A percentile compares a stretch with the other conserved stretches of the same genome.
Conservation (phyloP, 1,140 invertebrate genomes). For the Dendroctonus ponderosae region DNA sequence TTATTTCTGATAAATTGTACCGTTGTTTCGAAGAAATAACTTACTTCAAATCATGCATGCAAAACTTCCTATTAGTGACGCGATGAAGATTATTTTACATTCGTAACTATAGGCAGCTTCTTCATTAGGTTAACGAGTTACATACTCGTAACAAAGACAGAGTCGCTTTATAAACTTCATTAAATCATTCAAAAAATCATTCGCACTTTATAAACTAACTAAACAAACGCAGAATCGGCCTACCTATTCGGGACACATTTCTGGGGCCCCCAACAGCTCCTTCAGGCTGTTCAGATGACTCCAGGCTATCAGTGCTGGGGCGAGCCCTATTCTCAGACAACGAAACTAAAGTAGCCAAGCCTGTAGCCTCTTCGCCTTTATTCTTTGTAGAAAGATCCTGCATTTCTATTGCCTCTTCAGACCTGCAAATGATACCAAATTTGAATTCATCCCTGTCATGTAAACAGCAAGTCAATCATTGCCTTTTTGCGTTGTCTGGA, state of each 20-base stretch:
- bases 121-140: too few species aligned
- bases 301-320: slow-evolving; percentile 55
- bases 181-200: slow-evolving; percentile 57
- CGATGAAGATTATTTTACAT: too few species aligned
- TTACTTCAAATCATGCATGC: too few species aligned
- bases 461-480: neutral
- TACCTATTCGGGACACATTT: slow-evolving; percentile 37
- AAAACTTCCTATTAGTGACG: too few species aligned
- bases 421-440: slow-evolving; percentile 51
- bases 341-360: slow-evolving; percentile 14
- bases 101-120: too few species aligned
- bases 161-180: too few species aligned
- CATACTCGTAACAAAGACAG: too few species aligned
- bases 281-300: slow-evolving; percentile 60
- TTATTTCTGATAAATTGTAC: too few species aligned
- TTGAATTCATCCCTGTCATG: neutral
- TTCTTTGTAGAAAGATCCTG: slow-evolving; percentile 52
- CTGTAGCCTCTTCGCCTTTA: slow-evolving; percentile 5
- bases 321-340: slow-evolving; percentile 36
- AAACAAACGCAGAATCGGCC: too few species aligned
- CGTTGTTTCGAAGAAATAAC: too few species aligned
- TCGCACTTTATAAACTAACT: slow-evolving; percentile 54
- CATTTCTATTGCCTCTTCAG: slow-evolving; percentile 82
- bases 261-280: slow-evolving; percentile 30
- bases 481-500: slow-evolving; percentile 9